phyloP scores from a whole-genome alignment of 2,888 invertebrate genomes.

The Leucozona laternaria region DNA sequence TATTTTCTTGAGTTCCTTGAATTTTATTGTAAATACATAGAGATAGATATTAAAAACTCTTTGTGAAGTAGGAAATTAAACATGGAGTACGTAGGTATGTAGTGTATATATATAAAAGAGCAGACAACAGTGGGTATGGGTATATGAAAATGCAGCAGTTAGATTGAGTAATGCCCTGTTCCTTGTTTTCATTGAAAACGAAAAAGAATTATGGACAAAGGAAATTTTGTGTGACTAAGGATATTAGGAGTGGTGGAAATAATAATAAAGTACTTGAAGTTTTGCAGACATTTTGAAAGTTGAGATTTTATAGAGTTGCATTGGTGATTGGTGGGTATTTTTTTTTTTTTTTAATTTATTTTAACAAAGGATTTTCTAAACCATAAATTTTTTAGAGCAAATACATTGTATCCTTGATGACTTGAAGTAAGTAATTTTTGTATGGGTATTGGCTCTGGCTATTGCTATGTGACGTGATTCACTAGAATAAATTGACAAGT shows the following conservation, averaged over 20 bases:
- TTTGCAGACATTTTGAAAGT: conserved; percentile 5
- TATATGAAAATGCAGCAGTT: background rate
- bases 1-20: conserved; percentile 30
- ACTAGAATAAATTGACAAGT: too few species aligned
- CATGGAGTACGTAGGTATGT: background rate
- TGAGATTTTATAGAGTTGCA: conserved; percentile 7
- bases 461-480: too few species aligned
- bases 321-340: background rate
- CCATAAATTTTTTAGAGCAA: background rate
- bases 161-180: conserved; percentile 21
- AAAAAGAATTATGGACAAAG: conserved; percentile 19
- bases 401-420: background rate
- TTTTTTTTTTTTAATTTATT: background rate
- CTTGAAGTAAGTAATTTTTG: background rate
- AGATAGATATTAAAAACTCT: conserved; percentile 4
- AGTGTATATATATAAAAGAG: background rate
- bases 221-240: conserved; percentile 7
- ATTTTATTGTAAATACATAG: conserved; percentile 6
- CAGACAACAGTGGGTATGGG: conserved; percentile 29
- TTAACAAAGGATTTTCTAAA: background rate
- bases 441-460: too few species aligned
- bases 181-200: background rate
- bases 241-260: conserved; percentile 1
- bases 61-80: conserved; percentile 32
- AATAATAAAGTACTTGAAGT: background rate